Evolutionary conservation across 2,888 invertebrate genomes (phyloP).

Genomic region (Arrhopalites spinosus): DNA sequence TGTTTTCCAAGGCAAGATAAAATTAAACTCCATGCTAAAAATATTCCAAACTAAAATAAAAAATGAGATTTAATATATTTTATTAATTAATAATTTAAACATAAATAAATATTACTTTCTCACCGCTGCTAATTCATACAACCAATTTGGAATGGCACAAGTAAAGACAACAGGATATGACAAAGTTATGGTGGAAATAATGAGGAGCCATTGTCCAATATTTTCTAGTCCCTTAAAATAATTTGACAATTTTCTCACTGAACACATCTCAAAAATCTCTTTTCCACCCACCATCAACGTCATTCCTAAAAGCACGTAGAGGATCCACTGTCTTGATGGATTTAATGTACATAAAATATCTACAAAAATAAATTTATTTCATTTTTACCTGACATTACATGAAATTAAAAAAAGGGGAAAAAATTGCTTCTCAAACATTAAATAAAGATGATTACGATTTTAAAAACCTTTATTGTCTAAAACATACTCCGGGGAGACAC

Average conservation of each 20-base stretch:
- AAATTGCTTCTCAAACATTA: not conserved
- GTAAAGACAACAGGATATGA: conserved; percentile 15
- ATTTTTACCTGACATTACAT: not conserved
- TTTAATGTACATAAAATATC: not conserved
- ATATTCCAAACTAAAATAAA: conserved; percentile 38
- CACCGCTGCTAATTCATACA: conserved; percentile 36
- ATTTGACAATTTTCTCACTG: conserved; percentile 2
- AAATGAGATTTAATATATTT: too few relatives aligned
- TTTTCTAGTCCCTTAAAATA: conserved; percentile 34
- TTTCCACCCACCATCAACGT: conserved; percentile 18
- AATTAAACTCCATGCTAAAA: conserved; percentile 27
- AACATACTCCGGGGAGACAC: not conserved
- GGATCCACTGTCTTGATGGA: not conserved
- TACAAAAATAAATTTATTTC: not conserved
- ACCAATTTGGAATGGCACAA: conserved; percentile 2
- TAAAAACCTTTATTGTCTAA: not conserved
- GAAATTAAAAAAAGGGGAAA: not conserved
- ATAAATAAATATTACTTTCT: conserved; percentile 5
- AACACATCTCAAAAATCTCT: conserved; percentile 31
- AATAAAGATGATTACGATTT: not conserved
- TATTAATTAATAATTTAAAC: not conserved
- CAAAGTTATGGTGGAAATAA: conserved; percentile 13
- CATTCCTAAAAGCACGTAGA: conserved; percentile 1
- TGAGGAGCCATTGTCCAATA: conserved; percentile 31
- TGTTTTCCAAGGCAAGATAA: conserved; percentile 31